Conservation (phyloP, 2,113 vertebrate genomes). For the Cottus gobio region DNA sequence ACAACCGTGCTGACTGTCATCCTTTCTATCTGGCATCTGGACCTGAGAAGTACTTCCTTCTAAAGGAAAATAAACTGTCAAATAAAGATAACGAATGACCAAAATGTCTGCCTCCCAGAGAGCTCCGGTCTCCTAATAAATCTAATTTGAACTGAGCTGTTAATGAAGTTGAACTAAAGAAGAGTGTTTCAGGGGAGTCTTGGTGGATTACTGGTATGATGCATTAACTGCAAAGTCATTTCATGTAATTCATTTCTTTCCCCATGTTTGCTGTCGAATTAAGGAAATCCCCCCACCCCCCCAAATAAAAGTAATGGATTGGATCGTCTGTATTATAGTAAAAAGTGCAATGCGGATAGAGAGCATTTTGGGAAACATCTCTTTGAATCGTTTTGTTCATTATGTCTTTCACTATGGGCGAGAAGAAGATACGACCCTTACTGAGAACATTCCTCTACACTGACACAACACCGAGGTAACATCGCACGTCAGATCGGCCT, state of each 20-base stretch:
- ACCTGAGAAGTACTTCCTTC: constrained; percentile 65
- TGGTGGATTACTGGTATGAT: neutral
- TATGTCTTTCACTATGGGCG: constrained; percentile 23
- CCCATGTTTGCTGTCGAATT: neutral
- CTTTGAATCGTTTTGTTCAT: neutral
- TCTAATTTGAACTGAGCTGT: neutral
- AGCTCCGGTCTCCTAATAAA: neutral
- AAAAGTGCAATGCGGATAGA: constrained; percentile 14
- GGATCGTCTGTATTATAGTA: neutral
- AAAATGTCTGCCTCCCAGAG: neutral
- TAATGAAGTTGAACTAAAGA: neutral
- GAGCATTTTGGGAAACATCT: constrained; percentile 40
- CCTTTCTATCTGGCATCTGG: constrained; percentile 36
- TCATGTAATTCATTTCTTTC: neutral
- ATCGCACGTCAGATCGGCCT: constrained; percentile 17
- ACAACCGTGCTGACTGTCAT: neutral
- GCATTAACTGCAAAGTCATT: neutral
- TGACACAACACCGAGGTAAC: constrained; percentile 32
- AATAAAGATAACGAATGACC: constrained; percentile 27
- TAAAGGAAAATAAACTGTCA: constrained; percentile 49
- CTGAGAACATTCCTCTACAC: constrained; percentile 44
- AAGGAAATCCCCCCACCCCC: too few relatives aligned
- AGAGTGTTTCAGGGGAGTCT: neutral
- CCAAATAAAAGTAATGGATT: neutral
- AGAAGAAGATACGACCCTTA: constrained; percentile 38